Evolutionary conservation across 2,888 invertebrate species (phyloP).

Genomic region (Pyrrhia umbra): DNA sequence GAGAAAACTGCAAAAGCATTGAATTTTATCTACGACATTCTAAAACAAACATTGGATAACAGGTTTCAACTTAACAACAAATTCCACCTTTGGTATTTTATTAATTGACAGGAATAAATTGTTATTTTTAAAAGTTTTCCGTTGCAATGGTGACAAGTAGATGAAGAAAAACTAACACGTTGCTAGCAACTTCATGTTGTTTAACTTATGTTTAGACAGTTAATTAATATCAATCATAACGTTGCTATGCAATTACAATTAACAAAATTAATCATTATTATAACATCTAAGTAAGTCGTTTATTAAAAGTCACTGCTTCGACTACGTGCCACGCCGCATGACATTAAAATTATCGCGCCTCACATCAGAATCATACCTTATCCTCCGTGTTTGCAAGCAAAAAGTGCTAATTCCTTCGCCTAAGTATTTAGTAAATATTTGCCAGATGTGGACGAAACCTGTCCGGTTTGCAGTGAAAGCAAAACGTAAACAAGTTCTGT

Average conservation of each 20-base stretch:
- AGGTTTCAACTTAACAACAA: background rate
- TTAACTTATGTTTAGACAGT: background rate
- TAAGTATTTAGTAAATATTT: constrained; percentile 35
- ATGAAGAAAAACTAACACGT: background rate
- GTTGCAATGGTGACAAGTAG: background rate
- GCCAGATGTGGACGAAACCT: constrained; percentile 5
- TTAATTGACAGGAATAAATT: constrained; percentile 1
- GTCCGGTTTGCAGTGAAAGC: constrained; percentile 32
- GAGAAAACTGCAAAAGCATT: background rate
- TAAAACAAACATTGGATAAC: background rate
- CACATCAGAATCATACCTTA: background rate
- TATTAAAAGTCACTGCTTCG: background rate
- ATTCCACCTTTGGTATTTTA: background rate
- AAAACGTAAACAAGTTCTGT: constrained; percentile 25
- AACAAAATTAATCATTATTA: background rate
- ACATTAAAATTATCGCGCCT: background rate
- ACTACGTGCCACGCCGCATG: constrained; percentile 8
- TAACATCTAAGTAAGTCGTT: background rate
- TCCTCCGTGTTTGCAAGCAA: background rate
- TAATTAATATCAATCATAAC: background rate
- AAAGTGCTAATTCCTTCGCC: constrained; percentile 22
- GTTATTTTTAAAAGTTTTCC: background rate
- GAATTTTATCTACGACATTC: background rate
- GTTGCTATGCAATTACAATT: too few species aligned
- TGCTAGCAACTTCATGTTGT: too few species aligned